These are phyloP conservation scores for Dromius quadrimaculatus DNA, from an alignment of 2,888 invertebrate genomes.

Conservation along the genomic window DNA sequence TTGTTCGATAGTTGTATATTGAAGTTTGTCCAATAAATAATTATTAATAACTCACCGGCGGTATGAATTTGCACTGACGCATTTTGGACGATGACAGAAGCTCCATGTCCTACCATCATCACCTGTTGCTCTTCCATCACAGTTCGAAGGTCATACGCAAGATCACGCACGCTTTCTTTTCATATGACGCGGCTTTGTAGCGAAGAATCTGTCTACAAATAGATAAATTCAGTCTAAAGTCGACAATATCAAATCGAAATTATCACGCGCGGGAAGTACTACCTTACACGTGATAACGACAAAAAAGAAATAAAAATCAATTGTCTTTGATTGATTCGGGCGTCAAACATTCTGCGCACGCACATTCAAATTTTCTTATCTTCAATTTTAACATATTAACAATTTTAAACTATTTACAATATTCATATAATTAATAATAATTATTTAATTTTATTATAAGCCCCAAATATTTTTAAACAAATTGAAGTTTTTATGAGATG, in stretches of 20 bases:
- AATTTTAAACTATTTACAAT: too few relatives aligned
- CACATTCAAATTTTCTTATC: too few relatives aligned
- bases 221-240: slow-evolving; percentile 46
- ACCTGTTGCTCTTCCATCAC: slow-evolving; percentile 62
- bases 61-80: slow-evolving; percentile 56
- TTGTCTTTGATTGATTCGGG: slow-evolving; percentile 46
- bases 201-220: slow-evolving; percentile 43
- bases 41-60: slow-evolving; percentile 54
- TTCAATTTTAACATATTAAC: too few relatives aligned
- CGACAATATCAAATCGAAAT: slow-evolving; percentile 19
- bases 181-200: slow-evolving; percentile 50
- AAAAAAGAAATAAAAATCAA: slow-evolving; percentile 37
- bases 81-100: slow-evolving; percentile 63
- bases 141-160: slow-evolving; percentile 44
- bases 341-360: slow-evolving; percentile 49
- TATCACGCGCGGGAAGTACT: neutral
- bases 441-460: too few relatives aligned
- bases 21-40: neutral
- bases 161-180: slow-evolving; percentile 33
- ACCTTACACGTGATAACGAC: slow-evolving; percentile 17
- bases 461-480: too few relatives aligned
- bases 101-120: slow-evolving; percentile 60
- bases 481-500: too few relatives aligned
- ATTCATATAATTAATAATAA: too few relatives aligned
- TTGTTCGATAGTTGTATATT: neutral